phyloP scores from a whole-genome alignment of 2,113 vertebrate species.

The Pterocles orientalis region DNA sequence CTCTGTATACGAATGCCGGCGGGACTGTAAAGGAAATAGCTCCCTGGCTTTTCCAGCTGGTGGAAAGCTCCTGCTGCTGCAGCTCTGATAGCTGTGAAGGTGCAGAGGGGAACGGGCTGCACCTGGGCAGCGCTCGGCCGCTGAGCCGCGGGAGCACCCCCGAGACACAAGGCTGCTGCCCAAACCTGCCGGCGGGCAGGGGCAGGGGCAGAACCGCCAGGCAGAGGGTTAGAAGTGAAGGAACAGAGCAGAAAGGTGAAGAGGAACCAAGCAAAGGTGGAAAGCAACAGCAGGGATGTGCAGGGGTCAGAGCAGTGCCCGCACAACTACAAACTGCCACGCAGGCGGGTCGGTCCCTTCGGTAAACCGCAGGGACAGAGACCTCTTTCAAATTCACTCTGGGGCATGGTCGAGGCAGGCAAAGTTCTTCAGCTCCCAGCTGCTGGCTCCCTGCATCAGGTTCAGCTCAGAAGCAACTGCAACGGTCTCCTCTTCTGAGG shows the following conservation, averaged over 20 bases:
- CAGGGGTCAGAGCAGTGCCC: not conserved
- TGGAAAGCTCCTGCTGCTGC: not conserved
- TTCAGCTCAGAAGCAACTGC: not conserved
- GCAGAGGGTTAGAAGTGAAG: not conserved
- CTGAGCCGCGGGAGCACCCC: rapidly evolving
- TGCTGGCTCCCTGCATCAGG: not conserved
- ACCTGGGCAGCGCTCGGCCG: rapidly evolving
- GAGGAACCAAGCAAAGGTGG: not conserved
- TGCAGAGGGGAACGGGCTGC: not conserved
- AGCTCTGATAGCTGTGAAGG: not conserved
- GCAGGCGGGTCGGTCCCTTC: not conserved
- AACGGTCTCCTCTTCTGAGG: not conserved
- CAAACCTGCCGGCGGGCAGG: not conserved
- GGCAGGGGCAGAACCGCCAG: not conserved
- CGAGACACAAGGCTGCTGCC: not conserved
- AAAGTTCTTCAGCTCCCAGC: not conserved
- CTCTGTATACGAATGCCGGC: not conserved
- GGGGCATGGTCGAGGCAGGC: not conserved
- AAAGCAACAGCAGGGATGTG: not conserved
- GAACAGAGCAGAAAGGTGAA: not conserved
- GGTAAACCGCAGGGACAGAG: not conserved
- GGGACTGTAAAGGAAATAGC: constrained; percentile 29
- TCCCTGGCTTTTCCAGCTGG: not conserved
- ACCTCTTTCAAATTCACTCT: not conserved
- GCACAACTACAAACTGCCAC: not conserved